Conservation (phyloP, 2,113 vertebrate genomes). For the Xenotilapia flavipinnis region DNA sequence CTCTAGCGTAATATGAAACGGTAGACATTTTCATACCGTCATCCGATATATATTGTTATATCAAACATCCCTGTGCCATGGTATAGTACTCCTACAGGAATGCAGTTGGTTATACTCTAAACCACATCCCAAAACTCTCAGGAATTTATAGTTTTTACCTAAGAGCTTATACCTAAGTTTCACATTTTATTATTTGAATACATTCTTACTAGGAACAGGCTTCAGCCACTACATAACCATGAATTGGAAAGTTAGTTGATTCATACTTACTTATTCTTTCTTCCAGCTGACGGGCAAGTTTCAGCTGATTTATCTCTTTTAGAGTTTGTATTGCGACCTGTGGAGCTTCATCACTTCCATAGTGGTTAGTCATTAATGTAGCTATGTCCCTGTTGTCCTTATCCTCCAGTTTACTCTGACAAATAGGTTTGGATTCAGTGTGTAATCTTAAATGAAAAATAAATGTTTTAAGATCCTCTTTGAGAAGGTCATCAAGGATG, state of each 20-base stretch:
- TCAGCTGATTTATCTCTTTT: background rate
- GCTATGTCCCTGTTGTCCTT: background rate
- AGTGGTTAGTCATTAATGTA: background rate
- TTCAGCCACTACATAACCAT: accelerated
- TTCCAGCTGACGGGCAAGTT: background rate
- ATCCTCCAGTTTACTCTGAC: background rate
- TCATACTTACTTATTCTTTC: background rate
- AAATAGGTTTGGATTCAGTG: background rate
- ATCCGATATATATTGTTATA: background rate
- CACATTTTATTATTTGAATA: accelerated
- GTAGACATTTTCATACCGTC: background rate
- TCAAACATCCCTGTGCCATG: accelerated
- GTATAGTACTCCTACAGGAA: accelerated
- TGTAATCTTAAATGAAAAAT: background rate
- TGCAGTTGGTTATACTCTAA: background rate
- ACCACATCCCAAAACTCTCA: background rate
- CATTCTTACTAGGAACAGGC: background rate
- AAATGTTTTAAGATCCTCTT: background rate
- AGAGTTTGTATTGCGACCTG: background rate
- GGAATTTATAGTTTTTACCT: background rate
- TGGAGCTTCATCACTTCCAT: background rate
- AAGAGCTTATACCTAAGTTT: background rate
- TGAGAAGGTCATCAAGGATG: background rate
- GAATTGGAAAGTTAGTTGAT: accelerated
- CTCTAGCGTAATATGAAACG: accelerated